Evolutionary conservation across 2,888 invertebrate genomes (phyloP).

Genomic region (Hermaeophaga mercurialis): DNA sequence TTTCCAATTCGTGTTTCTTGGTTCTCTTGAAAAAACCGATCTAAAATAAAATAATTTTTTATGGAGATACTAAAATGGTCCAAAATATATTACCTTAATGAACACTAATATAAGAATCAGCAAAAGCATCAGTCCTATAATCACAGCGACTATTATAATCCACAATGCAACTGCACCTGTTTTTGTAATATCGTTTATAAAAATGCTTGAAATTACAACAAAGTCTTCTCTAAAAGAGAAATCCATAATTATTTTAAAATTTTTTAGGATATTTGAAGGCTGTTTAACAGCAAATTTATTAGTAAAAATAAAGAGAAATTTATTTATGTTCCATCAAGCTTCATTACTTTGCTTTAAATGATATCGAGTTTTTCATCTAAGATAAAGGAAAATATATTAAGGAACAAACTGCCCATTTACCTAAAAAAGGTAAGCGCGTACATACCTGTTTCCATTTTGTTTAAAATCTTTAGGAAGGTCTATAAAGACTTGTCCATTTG

Average conservation of each 20-base stretch:
- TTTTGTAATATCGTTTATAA: constrained; percentile 49
- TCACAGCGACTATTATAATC: constrained; percentile 57
- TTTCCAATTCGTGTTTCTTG: constrained; percentile 59
- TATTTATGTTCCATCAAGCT: too few relatives aligned
- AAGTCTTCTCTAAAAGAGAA: constrained; percentile 44
- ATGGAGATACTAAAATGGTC: not conserved
- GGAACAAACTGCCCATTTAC: too few relatives aligned
- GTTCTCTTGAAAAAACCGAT: constrained; percentile 60
- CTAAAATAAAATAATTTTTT: constrained; percentile 44
- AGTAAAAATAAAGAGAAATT: too few relatives aligned
- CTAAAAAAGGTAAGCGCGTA: too few relatives aligned
- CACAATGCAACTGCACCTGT: constrained; percentile 52
- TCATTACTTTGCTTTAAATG: too few relatives aligned
- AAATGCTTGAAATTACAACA: constrained; percentile 50
- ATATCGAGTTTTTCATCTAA: too few relatives aligned
- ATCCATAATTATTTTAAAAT: too few relatives aligned
- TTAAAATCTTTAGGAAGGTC: constrained; percentile 42
- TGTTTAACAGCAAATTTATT: too few relatives aligned
- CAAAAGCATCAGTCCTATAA: constrained; percentile 57
- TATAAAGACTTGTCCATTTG: constrained; percentile 49
- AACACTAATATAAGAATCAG: constrained; percentile 55
- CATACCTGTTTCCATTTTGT: constrained; percentile 41
- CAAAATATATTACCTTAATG: constrained; percentile 48
- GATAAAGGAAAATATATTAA: too few relatives aligned
- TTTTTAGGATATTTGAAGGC: too few relatives aligned